Evolutionary conservation across 1,140 invertebrate genomes (phyloP).

Genomic region (Aphelinus certus): DNA sequence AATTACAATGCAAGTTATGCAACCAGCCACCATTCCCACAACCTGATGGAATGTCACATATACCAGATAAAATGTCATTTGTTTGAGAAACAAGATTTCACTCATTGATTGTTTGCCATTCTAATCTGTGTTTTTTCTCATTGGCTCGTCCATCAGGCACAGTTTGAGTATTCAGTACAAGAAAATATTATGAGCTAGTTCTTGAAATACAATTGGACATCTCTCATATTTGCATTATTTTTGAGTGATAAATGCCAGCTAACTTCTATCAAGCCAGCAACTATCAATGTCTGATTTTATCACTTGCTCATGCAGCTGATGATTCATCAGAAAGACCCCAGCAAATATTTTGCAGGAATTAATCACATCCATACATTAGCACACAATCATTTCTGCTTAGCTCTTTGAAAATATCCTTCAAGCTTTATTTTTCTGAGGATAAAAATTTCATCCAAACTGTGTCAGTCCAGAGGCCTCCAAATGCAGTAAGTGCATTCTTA

Average conservation of each 20-base stretch:
- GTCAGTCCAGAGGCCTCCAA: slow-evolving; percentile 20
- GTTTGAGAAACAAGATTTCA: background rate
- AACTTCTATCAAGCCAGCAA: background rate
- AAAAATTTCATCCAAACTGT: slow-evolving; percentile 23
- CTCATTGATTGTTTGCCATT: background rate
- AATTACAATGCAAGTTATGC: no score
- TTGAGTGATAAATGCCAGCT: no score
- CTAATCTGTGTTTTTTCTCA: no score
- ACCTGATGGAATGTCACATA: background rate
- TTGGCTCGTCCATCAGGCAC: no score
- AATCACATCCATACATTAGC: background rate
- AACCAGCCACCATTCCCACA: background rate
- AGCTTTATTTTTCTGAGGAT: slow-evolving; percentile 13
- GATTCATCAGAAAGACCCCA: slow-evolving; percentile 13
- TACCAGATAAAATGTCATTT: background rate
- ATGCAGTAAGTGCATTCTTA: slow-evolving; percentile 32
- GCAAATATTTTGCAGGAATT: slow-evolving; percentile 3
- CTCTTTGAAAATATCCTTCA: background rate
- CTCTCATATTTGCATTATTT: no score
- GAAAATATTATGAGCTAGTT: no score
- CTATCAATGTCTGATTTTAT: slow-evolving; percentile 10
- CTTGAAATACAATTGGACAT: no score
- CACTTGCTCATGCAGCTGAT: background rate
- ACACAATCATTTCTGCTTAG: background rate
- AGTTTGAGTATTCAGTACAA: no score